A percentile compares a stretch with the other conserved stretches of the same genome.
Conservation (phyloP, 2,113 vertebrate species). For the Grammomys dolichurus region DNA sequence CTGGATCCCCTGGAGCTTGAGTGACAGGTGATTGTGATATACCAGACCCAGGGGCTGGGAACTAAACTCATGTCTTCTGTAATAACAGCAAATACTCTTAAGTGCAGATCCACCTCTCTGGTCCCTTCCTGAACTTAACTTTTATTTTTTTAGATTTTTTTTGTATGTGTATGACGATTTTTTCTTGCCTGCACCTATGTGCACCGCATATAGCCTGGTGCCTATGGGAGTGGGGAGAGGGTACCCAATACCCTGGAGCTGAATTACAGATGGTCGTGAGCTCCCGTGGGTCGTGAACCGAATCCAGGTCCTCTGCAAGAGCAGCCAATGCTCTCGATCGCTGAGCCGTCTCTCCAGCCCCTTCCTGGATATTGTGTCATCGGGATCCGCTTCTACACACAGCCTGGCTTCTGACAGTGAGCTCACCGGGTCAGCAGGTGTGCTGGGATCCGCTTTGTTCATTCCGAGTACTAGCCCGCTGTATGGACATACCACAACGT, state of each 20-base stretch:
- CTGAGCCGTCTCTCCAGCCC: neutral
- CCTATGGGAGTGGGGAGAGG: neutral
- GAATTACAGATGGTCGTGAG: neutral
- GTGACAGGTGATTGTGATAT: neutral
- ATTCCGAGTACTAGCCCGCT: neutral
- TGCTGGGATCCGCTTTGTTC: rapidly evolving
- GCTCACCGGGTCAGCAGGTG: rapidly evolving
- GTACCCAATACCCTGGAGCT: neutral
- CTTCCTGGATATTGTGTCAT: neutral
- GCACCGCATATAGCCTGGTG: neutral
- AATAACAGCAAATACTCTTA: neutral
- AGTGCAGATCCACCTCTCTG: neutral
- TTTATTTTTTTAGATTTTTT: neutral
- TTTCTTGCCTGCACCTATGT: too few species aligned
- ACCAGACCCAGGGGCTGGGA: neutral
- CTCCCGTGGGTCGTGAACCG: neutral
- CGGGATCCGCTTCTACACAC: neutral
- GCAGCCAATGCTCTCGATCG: neutral
- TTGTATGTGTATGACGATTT: neutral
- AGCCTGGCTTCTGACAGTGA: neutral
- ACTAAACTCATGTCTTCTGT: neutral
- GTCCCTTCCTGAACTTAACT: neutral
- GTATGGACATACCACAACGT: neutral
- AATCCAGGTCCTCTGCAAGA: neutral
- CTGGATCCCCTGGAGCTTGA: neutral